A percentile compares a stretch with the other conserved stretches of the same genome.
Conservation (phyloP, 2,113 vertebrate species). For the Mobula birostris region DNA sequence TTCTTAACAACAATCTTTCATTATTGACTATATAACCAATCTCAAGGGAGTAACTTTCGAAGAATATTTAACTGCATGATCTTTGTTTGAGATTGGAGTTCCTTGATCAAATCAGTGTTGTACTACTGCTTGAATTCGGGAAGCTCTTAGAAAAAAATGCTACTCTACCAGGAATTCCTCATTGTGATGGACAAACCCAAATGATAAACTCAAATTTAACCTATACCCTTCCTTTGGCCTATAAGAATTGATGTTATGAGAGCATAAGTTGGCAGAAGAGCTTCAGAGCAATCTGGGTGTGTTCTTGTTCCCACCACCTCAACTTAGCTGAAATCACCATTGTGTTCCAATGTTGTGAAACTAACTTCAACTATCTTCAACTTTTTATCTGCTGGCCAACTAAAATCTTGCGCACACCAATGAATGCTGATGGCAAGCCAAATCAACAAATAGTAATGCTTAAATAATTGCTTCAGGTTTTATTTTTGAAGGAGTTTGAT, state of each 20-base stretch:
- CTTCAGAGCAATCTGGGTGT: not conserved
- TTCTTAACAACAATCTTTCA: not conserved
- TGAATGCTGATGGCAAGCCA: not conserved
- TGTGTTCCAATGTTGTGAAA: not conserved
- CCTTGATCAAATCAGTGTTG: not conserved
- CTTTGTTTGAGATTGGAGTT: not conserved
- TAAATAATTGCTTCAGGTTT: not conserved
- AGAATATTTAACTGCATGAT: not conserved
- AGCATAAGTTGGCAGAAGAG: not conserved
- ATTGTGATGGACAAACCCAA: not conserved
- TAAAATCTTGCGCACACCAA: not conserved
- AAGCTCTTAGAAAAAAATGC: not conserved
- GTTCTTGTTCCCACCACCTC: not conserved
- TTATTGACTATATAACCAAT: not conserved
- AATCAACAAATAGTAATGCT: not conserved
- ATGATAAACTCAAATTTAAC: not conserved
- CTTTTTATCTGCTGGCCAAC: not conserved
- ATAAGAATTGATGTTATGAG: not conserved
- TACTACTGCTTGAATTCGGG: not conserved
- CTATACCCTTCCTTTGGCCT: not conserved
- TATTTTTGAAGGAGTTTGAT: not conserved
- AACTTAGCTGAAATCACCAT: not conserved
- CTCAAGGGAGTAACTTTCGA: not conserved
- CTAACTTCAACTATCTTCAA: not conserved
- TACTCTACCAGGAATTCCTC: not conserved